Conservation (phyloP, 1,140 invertebrate genomes). For the Eriocheir sinensis region DNA sequence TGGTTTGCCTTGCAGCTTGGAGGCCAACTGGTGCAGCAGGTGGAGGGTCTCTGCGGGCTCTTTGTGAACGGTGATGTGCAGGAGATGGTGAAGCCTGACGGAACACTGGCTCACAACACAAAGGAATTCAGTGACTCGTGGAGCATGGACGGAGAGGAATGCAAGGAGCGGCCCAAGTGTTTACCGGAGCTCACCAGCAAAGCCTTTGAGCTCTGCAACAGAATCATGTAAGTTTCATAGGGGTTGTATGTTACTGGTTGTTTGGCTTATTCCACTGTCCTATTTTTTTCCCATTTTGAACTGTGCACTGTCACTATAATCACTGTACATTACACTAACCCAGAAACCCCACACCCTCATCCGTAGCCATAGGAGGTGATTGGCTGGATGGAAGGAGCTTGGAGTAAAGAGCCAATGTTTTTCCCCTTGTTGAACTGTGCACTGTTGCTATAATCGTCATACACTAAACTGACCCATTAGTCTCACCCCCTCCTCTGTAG, state of each 20-base stretch:
- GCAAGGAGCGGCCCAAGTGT: conserved; percentile 83
- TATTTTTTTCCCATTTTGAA: not conserved
- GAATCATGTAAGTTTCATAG: conserved; percentile 80
- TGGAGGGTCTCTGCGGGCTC: conserved; percentile 91
- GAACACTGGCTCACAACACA: conserved; percentile 84
- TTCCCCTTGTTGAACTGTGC: too few species aligned
- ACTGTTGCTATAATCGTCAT: too few species aligned
- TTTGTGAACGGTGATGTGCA: conserved; percentile 86
- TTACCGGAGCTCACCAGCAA: conserved; percentile 84
- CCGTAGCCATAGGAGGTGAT: too few species aligned
- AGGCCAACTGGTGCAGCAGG: conserved; percentile 84
- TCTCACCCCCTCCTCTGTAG: too few species aligned
- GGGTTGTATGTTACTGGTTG: not conserved
- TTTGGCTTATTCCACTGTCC: not conserved
- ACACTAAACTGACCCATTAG: too few species aligned
- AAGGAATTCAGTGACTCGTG: conserved; percentile 89
- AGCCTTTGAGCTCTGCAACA: conserved; percentile 86
- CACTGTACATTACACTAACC: too few species aligned
- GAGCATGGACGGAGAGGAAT: conserved; percentile 84
- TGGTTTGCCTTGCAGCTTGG: conserved; percentile 80
- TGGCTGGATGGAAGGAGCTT: too few species aligned
- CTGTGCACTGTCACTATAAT: not conserved
- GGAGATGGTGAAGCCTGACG: conserved; percentile 88
- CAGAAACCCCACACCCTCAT: too few species aligned
- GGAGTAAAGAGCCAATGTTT: too few species aligned